Base-by-base conservation (phyloP, 1,140 invertebrate genomes). In the Hylyphantes graminicola region DNA sequence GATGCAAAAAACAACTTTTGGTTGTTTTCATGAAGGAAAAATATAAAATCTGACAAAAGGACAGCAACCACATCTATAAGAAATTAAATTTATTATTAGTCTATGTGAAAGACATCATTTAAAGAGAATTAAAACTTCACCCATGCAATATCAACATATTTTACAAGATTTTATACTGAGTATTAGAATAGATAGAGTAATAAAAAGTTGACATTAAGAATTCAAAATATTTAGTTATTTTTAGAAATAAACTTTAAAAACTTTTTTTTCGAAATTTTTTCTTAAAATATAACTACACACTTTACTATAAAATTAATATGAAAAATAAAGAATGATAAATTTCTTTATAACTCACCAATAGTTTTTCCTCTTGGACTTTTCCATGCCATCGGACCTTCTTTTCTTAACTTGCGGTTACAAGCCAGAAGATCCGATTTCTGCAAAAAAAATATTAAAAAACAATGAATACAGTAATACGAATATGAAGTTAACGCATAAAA, bases 21-120 rank as follows among this genome's bases (percentile, higher is more conserved):
- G 79, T 94, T 94, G 88, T 94, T 95, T 89, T 97, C 96, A 89
- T 94, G 93, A 67, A 98, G 90, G 88, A 98, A 98, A 90, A 98
- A 96, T 35, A 98, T 90, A 64, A 97, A 94, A 89, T 98, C 96
- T 2, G 95, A 96, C 10, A 98, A 91, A 10, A 97, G 94, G 76
- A 98, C 95, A 65, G 97, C 95, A 15, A 96, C 90, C 0, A 97
- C 93, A 63, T 90, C 93, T 93, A 88, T 5, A 88, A 83, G 64
- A 82, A 67, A 21, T 48, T 50, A 70, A 63, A 76, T 51, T 9
- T 51, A 74, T 74, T 7, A 8, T n/a, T 53, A 2, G 2, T 35
- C 35, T 35, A 35, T 35, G n/a, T n/a, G n/a, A 35, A 5, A 35
- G 1, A 35, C 35, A 35, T 35, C 35, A 35, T 35, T n/a, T n/a